Percentiles rank a stretch among this genome's conserved stretches.
Conservation (phyloP, 1,140 invertebrate genomes). For the Caerostris extrusa region DNA sequence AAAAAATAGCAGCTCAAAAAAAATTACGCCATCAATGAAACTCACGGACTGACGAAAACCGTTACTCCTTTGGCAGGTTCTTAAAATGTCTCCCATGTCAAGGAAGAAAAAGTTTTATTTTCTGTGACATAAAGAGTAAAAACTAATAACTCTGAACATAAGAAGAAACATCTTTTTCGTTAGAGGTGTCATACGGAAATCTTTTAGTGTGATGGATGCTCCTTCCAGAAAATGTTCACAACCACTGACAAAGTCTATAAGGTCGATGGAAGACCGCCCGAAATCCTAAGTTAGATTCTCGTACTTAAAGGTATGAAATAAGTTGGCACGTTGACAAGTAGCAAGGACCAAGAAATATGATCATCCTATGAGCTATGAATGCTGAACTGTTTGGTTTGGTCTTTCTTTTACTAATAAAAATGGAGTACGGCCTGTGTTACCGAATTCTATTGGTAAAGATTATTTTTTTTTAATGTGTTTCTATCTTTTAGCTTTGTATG, state of each 20-base stretch:
- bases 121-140: background rate
- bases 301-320: slow-evolving; percentile 23
- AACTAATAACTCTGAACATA: slow-evolving; percentile 14
- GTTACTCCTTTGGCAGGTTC: background rate
- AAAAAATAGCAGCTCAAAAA: too few species aligned
- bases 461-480: background rate
- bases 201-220: slow-evolving; percentile 29
- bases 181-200: slow-evolving; percentile 29
- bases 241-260: slow-evolving; percentile 46
- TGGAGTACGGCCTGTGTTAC: background rate
- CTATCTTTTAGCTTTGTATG: background rate
- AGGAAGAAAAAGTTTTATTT: background rate
- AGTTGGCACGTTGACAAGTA: slow-evolving; percentile 50
- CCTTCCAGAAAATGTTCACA: slow-evolving; percentile 7
- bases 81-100: background rate
- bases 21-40: background rate
- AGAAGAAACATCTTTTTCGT: slow-evolving; percentile 41
- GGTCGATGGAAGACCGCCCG: background rate
- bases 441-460: background rate
- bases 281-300: slow-evolving; percentile 27
- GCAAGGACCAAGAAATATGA: slow-evolving; percentile 14
- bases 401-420: slow-evolving; percentile 2
- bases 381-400: background rate
- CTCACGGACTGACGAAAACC: background rate
- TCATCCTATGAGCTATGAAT: slow-evolving; percentile 36